phyloP scores from a whole-genome alignment of 2,113 vertebrate species.

The Prunella fulvescens region DNA sequence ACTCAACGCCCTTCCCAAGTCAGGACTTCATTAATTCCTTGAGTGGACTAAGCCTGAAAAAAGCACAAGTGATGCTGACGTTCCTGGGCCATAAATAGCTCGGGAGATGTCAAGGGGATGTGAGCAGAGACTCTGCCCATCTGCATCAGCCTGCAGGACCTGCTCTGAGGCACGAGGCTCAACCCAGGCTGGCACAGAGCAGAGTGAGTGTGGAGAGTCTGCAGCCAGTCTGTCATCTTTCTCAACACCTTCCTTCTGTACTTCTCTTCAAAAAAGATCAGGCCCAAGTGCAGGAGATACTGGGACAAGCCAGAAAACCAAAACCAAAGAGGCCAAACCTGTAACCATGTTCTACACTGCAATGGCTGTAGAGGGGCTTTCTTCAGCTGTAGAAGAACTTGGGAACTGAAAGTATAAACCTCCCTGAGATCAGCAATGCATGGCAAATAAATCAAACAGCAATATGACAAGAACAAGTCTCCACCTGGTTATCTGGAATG shows the following conservation, averaged over 20 bases:
- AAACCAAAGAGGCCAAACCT: neutral
- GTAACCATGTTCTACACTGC: neutral
- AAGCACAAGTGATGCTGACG: neutral
- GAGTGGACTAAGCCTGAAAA: neutral
- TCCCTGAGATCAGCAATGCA: neutral
- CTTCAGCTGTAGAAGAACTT: neutral
- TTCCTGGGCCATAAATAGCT: neutral
- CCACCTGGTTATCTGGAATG: neutral
- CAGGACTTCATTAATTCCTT: constrained; percentile 24
- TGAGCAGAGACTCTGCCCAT: neutral
- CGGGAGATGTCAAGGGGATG: neutral
- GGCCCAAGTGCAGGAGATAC: neutral
- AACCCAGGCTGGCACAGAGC: neutral
- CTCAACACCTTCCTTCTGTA: neutral
- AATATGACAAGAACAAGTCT: neutral
- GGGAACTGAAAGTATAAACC: neutral
- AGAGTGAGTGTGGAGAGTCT: neutral
- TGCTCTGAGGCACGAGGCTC: neutral
- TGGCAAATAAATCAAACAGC: neutral
- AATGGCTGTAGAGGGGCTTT: neutral
- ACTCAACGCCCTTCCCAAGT: neutral
- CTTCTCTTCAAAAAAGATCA: neutral
- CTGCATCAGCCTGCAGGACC: neutral
- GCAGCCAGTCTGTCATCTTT: neutral
- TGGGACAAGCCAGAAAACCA: neutral